Percentiles rank a stretch among this genome's conserved stretches.
phyloP scores from a whole-genome alignment of 2,888 invertebrate genomes.

The Hydropsyche betteni region DNA sequence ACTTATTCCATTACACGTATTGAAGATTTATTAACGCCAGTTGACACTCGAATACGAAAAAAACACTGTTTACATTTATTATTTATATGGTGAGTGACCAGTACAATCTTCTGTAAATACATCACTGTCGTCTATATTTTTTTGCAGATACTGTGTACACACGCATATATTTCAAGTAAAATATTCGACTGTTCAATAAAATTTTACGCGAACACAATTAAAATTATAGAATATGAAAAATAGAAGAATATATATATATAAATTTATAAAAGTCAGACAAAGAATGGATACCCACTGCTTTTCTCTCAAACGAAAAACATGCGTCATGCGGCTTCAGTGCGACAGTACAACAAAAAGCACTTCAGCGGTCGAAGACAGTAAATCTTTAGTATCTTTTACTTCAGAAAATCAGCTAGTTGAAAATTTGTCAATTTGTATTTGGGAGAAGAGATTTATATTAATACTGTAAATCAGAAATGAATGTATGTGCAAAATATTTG shows the following conservation, averaged over 20 bases:
- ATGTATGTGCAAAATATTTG: background rate
- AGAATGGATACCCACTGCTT: constrained; percentile 5
- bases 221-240: background rate
- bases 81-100: constrained; percentile 34
- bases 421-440: background rate
- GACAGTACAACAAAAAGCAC: constrained; percentile 40
- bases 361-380: constrained; percentile 43
- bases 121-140: constrained; percentile 22
- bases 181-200: no score
- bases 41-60: constrained; percentile 25
- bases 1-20: constrained; percentile 18
- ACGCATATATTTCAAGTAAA: no score
- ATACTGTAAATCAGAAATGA: background rate
- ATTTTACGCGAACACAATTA: background rate
- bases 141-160: background rate
- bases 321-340: constrained; percentile 22
- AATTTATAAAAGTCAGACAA: background rate
- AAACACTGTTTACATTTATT: constrained; percentile 31
- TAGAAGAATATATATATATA: background rate
- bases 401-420: constrained; percentile 3
- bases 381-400: constrained; percentile 4
- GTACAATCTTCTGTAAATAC: constrained; percentile 26
- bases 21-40: constrained; percentile 28
- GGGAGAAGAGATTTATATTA: no score
- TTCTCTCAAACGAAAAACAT: constrained; percentile 13